phyloP scores from a whole-genome alignment of 2,113 vertebrate species.

The Lasiurus cinereus region DNA sequence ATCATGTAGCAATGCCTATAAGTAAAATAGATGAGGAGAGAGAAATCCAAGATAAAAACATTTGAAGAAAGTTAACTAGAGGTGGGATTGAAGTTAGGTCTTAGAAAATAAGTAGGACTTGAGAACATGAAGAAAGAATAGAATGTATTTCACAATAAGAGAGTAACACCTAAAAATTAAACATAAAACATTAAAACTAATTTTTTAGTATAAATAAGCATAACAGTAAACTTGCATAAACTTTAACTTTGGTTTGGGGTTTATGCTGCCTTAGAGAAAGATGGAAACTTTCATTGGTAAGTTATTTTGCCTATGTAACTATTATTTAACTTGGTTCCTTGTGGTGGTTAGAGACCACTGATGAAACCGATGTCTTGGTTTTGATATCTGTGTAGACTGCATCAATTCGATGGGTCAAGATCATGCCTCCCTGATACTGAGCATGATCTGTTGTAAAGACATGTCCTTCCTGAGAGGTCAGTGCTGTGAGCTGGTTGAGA shows the following conservation, averaged over 20 bases:
- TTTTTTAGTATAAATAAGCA: background rate
- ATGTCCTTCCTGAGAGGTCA: background rate
- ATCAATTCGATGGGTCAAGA: background rate
- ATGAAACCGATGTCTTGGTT: background rate
- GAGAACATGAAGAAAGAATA: background rate
- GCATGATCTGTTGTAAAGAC: background rate
- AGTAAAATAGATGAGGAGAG: background rate
- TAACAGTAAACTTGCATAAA: background rate
- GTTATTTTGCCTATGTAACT: background rate
- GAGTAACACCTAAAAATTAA: background rate
- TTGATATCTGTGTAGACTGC: background rate
- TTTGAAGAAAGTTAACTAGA: background rate
- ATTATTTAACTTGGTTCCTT: background rate
- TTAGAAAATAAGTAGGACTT: conserved; percentile 47
- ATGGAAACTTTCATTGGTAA: background rate
- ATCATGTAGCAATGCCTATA: background rate
- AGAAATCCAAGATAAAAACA: conserved; percentile 18
- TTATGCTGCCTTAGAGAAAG: background rate
- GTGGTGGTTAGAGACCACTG: background rate
- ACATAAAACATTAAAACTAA: background rate
- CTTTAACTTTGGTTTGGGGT: background rate
- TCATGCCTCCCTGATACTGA: background rate
- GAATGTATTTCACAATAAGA: background rate
- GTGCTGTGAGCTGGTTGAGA: background rate
- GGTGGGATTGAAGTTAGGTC: background rate